Evolutionary conservation across 2,113 vertebrate species (phyloP), one percentile per base, ranked within the genome.

Genomic region (Cettia cetti): DNA sequence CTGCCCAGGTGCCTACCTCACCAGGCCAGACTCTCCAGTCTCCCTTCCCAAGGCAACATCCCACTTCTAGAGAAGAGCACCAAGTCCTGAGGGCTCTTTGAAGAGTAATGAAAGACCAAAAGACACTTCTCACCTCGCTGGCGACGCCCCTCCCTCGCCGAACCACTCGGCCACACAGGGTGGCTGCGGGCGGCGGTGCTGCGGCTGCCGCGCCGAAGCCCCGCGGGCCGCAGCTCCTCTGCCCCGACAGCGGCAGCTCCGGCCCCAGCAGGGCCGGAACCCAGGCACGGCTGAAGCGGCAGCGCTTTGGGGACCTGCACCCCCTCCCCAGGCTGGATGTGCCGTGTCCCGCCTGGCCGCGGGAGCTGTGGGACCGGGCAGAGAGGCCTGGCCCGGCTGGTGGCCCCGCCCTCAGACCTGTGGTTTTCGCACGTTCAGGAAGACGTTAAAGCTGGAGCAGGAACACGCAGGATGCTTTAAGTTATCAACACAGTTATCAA

Each of bases 101-200:
- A 75, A 70, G 33, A 79, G 3, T 7, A 68, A 54, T 3, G 50
- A 13, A 44, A 2, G 18, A 69, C 17, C 6, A 37, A 63, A 33
- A 44, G 19, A 27, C 15, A 8, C 27, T 11, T 40, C 82, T 44
- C 37, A 17, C 18, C 21, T 39, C 28, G 23, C 33, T 8, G n/a
- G 21, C 1, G 0, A 11, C 42, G 2, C 5, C 17, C 9, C 13
- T 10, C 24, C 31, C 31, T 54, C 3, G 2, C n/a, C 1, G 4
- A 28, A 24, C 11, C 35, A 3, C 35, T 5, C 28, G 1, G 11
- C 12, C 9, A 37, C 47, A 22, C 57, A 40, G 4, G 13, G 11
- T 0, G 24, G 78, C 2, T 1, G 50, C 0, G 0, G 30, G 14
- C n/a, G 27, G 10, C 19, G 3, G 31, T 1, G 49, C 76, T 15